Evolutionary conservation across 2,888 invertebrate genomes (phyloP), one percentile per base, ranked within the genome.

Genomic region (Polymixis flavicincta): DNA sequence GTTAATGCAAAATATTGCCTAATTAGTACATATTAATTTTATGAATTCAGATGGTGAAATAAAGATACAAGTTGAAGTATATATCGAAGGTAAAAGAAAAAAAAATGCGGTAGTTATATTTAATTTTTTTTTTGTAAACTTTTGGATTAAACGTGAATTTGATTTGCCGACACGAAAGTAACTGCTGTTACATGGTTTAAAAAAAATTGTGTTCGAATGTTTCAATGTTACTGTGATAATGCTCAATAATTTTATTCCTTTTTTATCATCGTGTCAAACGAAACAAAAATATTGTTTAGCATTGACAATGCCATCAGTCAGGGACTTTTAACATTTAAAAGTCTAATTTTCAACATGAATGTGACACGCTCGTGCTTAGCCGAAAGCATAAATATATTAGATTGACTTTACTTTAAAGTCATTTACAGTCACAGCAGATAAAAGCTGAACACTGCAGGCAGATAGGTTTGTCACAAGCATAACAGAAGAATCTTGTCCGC

Each of bases 401-500:
- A 48, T 25, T 28, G 5, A 48, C 48, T 7, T 25, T 1, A 5
- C 22, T 64, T 64, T 32, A 8, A n/a, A 64, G 32, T 13, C 25
- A 42, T 63, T 63, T 42, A 61, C 61, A 42, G 6, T 74, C 50
- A 60, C 74, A 19, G 42, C 73, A 73, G 25, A 60, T 74, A 19
- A 59, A 28, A 52, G 59, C 28, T 60, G 74, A 59, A 52, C 73
- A 74, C 59, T 73, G 37, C 74, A 74, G 19, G 42, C 59, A 73
- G n/a, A 73, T 28, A 50, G 42, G 42, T 50, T 28, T 73, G 25
- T 73, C 28, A 60, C 59, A 73, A 22, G n/a, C 28, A 19, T 42
- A 73, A 14, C 50, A 73, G 9, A 52, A 14, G 19, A 52, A 74
- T 75, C 45, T 45, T 52, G 73, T 75, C 60, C 42, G 25, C 17